A percentile compares a stretch with the other conserved stretches of the same genome.
phyloP scores from a whole-genome alignment of 1,140 invertebrate genomes.

The Papilio polyxenes region DNA sequence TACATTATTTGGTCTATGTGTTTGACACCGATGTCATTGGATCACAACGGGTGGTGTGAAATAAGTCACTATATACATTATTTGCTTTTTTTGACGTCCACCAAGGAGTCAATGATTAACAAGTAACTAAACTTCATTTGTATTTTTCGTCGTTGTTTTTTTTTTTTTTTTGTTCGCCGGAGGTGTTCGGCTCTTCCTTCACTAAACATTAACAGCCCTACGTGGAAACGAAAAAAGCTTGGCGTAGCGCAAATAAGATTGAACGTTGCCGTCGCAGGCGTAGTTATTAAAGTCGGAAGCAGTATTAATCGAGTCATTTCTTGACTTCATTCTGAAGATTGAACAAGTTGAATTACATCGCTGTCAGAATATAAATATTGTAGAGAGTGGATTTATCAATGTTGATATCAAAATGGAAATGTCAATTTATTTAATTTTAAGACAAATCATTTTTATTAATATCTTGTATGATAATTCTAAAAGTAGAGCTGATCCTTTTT shows the following conservation, averaged over 20 bases:
- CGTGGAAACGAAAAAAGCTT: neutral
- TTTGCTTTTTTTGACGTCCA: neutral
- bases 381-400: neutral
- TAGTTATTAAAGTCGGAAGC: slow-evolving; percentile 31
- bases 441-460: too few relatives aligned
- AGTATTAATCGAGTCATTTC: slow-evolving; percentile 23
- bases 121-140: neutral
- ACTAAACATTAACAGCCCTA: neutral
- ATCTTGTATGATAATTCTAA: too few relatives aligned
- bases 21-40: neutral
- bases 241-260: slow-evolving; percentile 36
- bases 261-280: slow-evolving; percentile 8
- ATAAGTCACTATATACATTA: neutral
- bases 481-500: too few relatives aligned
- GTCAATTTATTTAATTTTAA: neutral
- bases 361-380: neutral
- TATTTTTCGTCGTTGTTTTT: neutral
- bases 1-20: too few relatives aligned
- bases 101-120: neutral
- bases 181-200: neutral
- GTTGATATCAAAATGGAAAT: neutral
- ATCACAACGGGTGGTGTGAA: neutral
- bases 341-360: slow-evolving; percentile 10
- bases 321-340: slow-evolving; percentile 24
- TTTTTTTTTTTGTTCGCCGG: neutral